Evolutionary conservation across 2,888 invertebrate species (phyloP).

Genomic region (Thymelicus acteon): DNA sequence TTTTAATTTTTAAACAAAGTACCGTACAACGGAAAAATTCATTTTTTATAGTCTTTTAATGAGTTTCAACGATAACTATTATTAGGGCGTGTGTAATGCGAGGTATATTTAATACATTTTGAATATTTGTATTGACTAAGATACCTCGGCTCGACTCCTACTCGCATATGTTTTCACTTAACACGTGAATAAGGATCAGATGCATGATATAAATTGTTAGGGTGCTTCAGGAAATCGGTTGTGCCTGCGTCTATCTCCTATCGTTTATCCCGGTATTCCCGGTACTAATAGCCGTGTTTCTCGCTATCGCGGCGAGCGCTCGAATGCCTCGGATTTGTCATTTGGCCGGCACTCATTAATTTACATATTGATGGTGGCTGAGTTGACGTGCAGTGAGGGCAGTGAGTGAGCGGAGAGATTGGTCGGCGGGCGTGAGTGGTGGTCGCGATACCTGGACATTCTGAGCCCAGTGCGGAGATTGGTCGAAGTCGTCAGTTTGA

Average conservation of each 20-base stretch:
- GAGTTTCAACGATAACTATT: too few relatives aligned
- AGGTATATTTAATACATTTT: not conserved
- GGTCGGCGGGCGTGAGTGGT: slow-evolving; percentile 25
- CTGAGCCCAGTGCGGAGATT: not conserved
- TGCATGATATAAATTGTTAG: slow-evolving; percentile 31
- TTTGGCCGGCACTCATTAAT: slow-evolving; percentile 31
- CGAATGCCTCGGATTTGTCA: slow-evolving; percentile 36
- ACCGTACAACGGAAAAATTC: too few relatives aligned
- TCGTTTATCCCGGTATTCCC: slow-evolving; percentile 35
- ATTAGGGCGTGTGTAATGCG: not conserved
- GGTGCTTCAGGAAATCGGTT: slow-evolving; percentile 31
- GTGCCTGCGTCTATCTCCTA: slow-evolving; percentile 32
- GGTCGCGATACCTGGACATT: slow-evolving; percentile 23
- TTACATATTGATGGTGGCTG: slow-evolving; percentile 36
- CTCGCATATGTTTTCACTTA: slow-evolving; percentile 19
- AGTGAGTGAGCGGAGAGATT: slow-evolving; percentile 35
- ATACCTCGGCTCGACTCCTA: not conserved
- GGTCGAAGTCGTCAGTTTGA: too few relatives aligned
- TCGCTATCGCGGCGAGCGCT: slow-evolving; percentile 30
- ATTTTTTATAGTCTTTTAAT: not conserved
- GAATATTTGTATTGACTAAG: not conserved
- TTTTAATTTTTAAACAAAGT: too few relatives aligned
- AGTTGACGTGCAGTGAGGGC: slow-evolving; percentile 35
- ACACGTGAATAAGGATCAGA: slow-evolving; percentile 14
- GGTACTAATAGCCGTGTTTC: slow-evolving; percentile 38